Evolutionary conservation across 2,888 invertebrate species (phyloP).

Genomic region (Caenorhabditis angaria): DNA sequence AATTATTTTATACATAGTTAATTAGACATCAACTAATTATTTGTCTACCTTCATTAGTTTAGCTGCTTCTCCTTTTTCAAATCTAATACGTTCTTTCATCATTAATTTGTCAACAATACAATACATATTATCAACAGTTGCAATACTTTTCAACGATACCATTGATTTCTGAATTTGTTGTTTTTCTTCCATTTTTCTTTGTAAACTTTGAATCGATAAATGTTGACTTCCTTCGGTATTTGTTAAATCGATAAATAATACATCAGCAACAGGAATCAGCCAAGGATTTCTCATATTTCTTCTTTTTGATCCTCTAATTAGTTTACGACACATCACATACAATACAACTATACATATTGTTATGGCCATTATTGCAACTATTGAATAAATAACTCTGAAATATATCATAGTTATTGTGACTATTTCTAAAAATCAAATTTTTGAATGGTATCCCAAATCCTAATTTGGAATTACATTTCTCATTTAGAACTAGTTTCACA

Average conservation of each 20-base stretch:
- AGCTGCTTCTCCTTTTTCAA: conserved; percentile 60
- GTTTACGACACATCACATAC: conserved; percentile 50
- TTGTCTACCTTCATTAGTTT: conserved; percentile 55
- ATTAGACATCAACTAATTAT: background rate
- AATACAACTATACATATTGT: conserved; percentile 50
- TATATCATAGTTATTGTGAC: background rate
- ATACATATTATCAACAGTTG: conserved; percentile 60
- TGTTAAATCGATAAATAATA: conserved; percentile 56
- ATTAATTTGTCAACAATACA: conserved; percentile 58
- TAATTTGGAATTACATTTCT: too few relatives aligned
- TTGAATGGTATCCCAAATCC: background rate
- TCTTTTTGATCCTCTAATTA: conserved; percentile 39
- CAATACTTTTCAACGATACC: conserved; percentile 42
- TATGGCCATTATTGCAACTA: conserved; percentile 47
- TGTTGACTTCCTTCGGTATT: conserved; percentile 50
- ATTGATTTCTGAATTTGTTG: conserved; percentile 9
- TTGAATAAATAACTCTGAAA: conserved; percentile 46
- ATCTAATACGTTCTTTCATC: conserved; percentile 59
- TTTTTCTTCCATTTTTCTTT: conserved; percentile 47
- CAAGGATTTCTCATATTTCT: conserved; percentile 64
- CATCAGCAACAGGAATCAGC: conserved; percentile 51
- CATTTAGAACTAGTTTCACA: too few relatives aligned
- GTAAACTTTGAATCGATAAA: conserved; percentile 61
- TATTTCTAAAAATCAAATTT: background rate
- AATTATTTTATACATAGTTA: background rate